These are phyloP conservation scores for Petrocephalus sullivani DNA, from an alignment of 2,797 vertebrate species.

Conservation along the genomic window DNA sequence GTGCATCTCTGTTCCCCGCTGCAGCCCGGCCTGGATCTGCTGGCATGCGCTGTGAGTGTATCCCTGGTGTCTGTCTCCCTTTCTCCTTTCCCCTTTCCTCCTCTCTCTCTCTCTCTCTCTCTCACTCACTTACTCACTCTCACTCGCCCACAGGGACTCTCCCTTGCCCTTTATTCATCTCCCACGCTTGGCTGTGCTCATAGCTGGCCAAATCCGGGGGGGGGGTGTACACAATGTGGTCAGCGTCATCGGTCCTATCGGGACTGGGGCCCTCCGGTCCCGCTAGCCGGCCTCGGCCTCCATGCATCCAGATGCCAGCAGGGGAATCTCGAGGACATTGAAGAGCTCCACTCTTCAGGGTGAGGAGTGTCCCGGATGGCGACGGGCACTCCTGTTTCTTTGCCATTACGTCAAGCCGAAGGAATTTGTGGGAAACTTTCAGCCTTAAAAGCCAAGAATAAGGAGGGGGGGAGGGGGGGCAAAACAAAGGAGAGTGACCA, in stretches of 20 bases:
- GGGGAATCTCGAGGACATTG: slow-evolving; percentile 55
- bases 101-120: neutral
- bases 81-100: neutral
- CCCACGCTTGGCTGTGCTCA: neutral
- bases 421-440: slow-evolving; percentile 56
- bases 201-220: neutral
- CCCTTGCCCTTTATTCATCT: neutral
- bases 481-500: slow-evolving; percentile 22
- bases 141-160: neutral
- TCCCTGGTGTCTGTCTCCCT: neutral
- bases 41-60: neutral
- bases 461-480: slow-evolving; percentile 40
- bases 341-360: slow-evolving; percentile 47
- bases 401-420: slow-evolving; percentile 60
- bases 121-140: neutral
- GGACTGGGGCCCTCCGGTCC: neutral
- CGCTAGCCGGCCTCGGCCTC: neutral
- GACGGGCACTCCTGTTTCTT: slow-evolving; percentile 56
- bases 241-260: neutral
- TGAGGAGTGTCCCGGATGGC: slow-evolving; percentile 53
- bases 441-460: slow-evolving; percentile 40
- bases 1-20: neutral
- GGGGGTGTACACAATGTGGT: neutral
- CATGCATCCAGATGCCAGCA: slow-evolving; percentile 28
- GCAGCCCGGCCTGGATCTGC: neutral